These are phyloP conservation scores for Cephus pulcher DNA, from an alignment of 2,888 invertebrate species.

Conservation along the genomic window DNA sequence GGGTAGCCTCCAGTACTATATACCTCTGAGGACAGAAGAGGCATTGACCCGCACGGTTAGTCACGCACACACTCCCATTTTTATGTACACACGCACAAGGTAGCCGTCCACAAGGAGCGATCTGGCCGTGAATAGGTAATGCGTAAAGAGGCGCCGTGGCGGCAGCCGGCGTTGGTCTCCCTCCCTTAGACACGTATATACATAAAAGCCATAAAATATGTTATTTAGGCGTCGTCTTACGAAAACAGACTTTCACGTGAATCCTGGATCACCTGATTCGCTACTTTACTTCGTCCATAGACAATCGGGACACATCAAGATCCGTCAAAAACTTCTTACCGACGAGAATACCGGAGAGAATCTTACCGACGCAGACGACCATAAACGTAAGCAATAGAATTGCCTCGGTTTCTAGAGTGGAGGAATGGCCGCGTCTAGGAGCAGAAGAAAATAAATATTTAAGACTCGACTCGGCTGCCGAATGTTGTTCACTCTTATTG, in stretches of 20 bases:
- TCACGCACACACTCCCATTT: slow-evolving; percentile 45
- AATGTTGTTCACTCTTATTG: not conserved
- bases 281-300: not conserved
- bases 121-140: slow-evolving; percentile 40
- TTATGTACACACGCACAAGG: slow-evolving; percentile 16
- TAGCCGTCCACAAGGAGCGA: slow-evolving; percentile 25
- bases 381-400: not conserved
- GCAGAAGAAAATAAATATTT: not conserved
- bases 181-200: slow-evolving; percentile 1
- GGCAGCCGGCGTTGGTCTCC: not conserved
- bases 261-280: not conserved
- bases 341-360: not conserved
- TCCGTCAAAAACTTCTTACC: not conserved
- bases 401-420: not conserved
- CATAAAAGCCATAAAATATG: slow-evolving; percentile 1
- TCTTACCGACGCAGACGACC: not conserved
- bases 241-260: not conserved
- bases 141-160: slow-evolving; percentile 31
- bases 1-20: slow-evolving; percentile 34
- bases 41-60: slow-evolving; percentile 57
- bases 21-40: slow-evolving; percentile 51
- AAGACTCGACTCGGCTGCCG: not conserved
- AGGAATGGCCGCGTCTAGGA: not conserved
- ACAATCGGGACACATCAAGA: not conserved
- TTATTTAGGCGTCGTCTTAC: slow-evolving; percentile 14